Evolutionary conservation across 2,888 invertebrate species (phyloP), one percentile per base, ranked within the genome.

Genomic region (Philopedon plagiatum): DNA sequence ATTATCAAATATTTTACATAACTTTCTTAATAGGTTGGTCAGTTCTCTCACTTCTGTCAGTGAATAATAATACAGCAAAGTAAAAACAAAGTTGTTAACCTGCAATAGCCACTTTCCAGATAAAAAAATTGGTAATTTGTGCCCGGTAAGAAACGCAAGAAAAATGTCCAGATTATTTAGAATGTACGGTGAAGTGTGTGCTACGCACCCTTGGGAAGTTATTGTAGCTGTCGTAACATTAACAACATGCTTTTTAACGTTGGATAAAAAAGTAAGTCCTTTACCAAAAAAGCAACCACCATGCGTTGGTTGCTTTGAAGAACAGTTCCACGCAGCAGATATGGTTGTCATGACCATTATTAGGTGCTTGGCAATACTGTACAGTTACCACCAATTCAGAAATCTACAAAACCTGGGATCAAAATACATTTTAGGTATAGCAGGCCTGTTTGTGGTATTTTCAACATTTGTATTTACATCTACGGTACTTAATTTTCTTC

Each of bases 401-500:
- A 95, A 94, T 84, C 89, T 97, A 21, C 92, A 95, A 80, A 93
- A 92, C 82, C 89, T 96, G 68, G 96, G 96, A 23, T 97, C 97
- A 9, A 96, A 94, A 82, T 94, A 94, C 81, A 90, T 92, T 80
- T 84, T 92, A 70, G 92, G 95, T 75, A 93, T 97, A 73, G 95
- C 96, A 46, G 96, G 95, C 19, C 88, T 97, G 11, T 97, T 97
- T 83, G 95, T 95, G 0, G 94, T 97, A 5, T 94, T 96, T 83
- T 96, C 96, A 63, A 96, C 96, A 83, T 94, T 97, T 81, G 93
- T 97, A 39, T 97, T 97, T 86, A 97, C 95, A 51, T 94, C 95
- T 49, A 93, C 94, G n/a, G 91, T 96, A 46, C 91, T 96, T 46
- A 95, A 96, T 84, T 89, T 96, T 81, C 89, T 96, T 66, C 92